Base-by-base conservation (phyloP, 2,797 vertebrate genomes). In the Lithobates sylvaticus region DNA sequence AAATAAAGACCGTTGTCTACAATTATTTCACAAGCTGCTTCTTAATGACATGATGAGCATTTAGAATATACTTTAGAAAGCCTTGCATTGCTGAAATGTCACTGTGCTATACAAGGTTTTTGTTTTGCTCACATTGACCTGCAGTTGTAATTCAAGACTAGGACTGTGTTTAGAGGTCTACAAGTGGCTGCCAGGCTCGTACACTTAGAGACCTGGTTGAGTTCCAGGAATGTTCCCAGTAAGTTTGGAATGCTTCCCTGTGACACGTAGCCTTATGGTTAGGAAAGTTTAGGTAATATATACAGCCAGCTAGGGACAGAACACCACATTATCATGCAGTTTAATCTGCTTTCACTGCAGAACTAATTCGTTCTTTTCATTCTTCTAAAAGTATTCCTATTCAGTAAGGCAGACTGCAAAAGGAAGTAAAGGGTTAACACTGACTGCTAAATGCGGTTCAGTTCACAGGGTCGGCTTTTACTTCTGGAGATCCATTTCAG, bases 151-250 rank as follows among this genome's bases (percentile, higher is more conserved):
- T 34, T 61, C 61, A 68, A 61, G 34, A 54, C 64, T 13, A 67
- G 64, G 12, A 26, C 73, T 47, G 34, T 44, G 16, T 65, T 34
- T 47, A 26, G 47, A 76, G 15, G 71, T 61, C 64, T 54, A 34
- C 71, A 64, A 68, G 32, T 32, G 71, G 9, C 78, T 47, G 44
- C 10, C 18, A 6, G 44, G 21, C 58, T 54, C 67, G 15, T 10
- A 71, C 64, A 27, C 29, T 26, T 18, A 73, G 23, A 34, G 34
- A 47, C 18, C 54, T 54, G 54, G 61, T 72, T 6, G 32, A 3
- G 34, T 69, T 61, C 79, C 83, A 68, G 21, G 89, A 67, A 82
- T 78, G 72, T 81, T 69, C 79, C 75, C 75, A 85, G 71, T 64
- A 81, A 26, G 36, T 82, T 47, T 81, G 85, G 78, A 81, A 70